Evolutionary conservation across 2,888 invertebrate genomes (phyloP).

Genomic region (Elysia crispata): DNA sequence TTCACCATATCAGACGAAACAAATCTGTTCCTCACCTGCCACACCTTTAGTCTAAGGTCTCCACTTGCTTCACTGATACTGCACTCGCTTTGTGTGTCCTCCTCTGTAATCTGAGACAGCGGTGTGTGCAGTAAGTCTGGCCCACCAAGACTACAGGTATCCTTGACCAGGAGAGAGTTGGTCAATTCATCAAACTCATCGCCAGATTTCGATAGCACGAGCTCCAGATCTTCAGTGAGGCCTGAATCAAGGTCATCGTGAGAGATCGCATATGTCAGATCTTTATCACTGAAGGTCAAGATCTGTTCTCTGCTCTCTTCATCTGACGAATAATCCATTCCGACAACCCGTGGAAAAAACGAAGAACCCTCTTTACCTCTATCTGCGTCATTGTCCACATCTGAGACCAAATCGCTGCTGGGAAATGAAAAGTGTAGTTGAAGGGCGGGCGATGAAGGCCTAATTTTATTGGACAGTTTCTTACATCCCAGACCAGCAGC

Average conservation of each 20-base stretch:
- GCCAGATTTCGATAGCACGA: slow-evolving; percentile 33
- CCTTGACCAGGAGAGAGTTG: background rate
- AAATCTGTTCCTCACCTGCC: slow-evolving; percentile 35
- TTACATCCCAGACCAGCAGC: background rate
- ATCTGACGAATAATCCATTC: slow-evolving; percentile 17
- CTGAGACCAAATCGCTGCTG: no score
- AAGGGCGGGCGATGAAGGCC: no score
- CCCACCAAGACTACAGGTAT: background rate
- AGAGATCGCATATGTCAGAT: no score
- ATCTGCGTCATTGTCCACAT: no score
- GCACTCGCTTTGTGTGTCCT: slow-evolving; percentile 43
- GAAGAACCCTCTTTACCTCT: no score
- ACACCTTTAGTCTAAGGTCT: background rate
- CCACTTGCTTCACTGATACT: slow-evolving; percentile 23
- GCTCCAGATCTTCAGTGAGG: slow-evolving; percentile 39
- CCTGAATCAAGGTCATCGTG: background rate
- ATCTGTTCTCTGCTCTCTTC: background rate
- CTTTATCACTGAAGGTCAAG: background rate
- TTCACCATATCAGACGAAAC: background rate
- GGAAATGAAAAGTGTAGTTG: no score
- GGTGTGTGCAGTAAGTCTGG: background rate
- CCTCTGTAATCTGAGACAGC: slow-evolving; percentile 46
- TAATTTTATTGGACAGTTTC: no score
- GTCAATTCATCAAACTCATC: background rate
- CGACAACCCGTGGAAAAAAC: slow-evolving; percentile 11